Evolutionary conservation across 2,113 vertebrate genomes (phyloP), one percentile per base, ranked within the genome.

Genomic region (Theristicus caerulescens): DNA sequence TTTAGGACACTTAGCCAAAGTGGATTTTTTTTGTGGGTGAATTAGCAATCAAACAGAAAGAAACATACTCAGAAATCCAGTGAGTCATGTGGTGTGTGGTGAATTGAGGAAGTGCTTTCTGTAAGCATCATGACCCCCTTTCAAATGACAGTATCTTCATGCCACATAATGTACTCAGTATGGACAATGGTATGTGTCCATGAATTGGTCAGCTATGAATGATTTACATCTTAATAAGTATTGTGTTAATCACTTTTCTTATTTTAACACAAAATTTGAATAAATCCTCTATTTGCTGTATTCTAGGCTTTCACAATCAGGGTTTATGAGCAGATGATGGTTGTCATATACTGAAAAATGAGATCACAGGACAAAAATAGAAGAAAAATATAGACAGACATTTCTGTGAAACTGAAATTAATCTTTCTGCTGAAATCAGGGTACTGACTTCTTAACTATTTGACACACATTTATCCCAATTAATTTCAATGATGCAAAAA

Each of bases 381-480:
- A 66, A 76, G 47, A 47, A 81, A 67, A 95, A 51, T 38, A 74
- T 1, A 86, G 18, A 22, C 22, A 57, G 66, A 42, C 21, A 74
- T 38, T 73, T 92, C 55, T 91, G 14, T 86, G 84, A 66, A 86
- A 91, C 13, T 55, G 66, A 72, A 93, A 70, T 76, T 58, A 36
- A 85, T 83, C 47, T 29, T 88, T 96, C 44, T 78, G 25, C 64
- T 90, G 78, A 86, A 94, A 94, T 82, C 49, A 92, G 80, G 55
- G 42, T 81, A 71, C 67, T 22, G 40, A 65, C 62, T 92, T 47
- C 79, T 88, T 86, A 93, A 94, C 51, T 78, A n/a, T 92, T 93
- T 96, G 93, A 90, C 84, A 92, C 40, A 27, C 61, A 92, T 93
- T 97, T 97, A 81, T 91, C 93, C 46, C 72, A 94, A 97, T 96